Base-by-base conservation (phyloP, 2,113 vertebrate genomes). In the Camelus bactrianus region DNA sequence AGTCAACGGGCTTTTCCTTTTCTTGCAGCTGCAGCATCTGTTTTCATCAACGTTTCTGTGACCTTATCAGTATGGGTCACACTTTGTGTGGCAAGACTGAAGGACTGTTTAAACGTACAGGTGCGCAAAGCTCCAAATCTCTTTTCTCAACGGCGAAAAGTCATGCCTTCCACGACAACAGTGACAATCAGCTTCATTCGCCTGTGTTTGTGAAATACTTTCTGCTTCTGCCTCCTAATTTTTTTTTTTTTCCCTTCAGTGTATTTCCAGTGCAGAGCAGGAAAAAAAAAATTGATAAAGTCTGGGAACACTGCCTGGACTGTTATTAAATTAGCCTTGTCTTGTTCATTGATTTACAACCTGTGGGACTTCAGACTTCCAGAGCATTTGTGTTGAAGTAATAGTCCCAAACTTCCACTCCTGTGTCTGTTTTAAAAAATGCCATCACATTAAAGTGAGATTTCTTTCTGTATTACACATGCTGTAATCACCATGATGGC, bases 271-370 rank as follows among this genome's bases (percentile, higher is more conserved):
- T 5, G 1, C 30, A 90, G 16, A 86, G 12, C 32, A 70, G 58
- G 5, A 42, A 46, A n/a, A 62, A 30, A 62, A 80, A 65, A 80
- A 15, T 65, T 15, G 19, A 28, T n/a, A 13, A 50, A 87, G 3
- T 58, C 75, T 28, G 56, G 76, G 87, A 97, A 64, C 11, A 11
- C 7, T 83, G 86, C 52, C 86, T 95, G 58, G 30, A 35, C 46
- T 52, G 30, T 93, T 60, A 88, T 73, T 67, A 28, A 91, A 95
- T 95, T 62, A 83, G 17, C 62, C 38, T 30, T 54, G 28, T 84
- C 76, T 17, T 38, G 12, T 4, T 6, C 9, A 3, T 10, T 88
- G 91, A 93, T 84, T 62, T 88, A 93, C 69, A 91, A 38, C 72
- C 48, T 16, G 10, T 4, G 56, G 64, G 82, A 15, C 28, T 13